Evolutionary conservation across 2,113 vertebrate species (phyloP), one percentile per base, ranked within the genome.

Genomic region (Excalfactoria chinensis): DNA sequence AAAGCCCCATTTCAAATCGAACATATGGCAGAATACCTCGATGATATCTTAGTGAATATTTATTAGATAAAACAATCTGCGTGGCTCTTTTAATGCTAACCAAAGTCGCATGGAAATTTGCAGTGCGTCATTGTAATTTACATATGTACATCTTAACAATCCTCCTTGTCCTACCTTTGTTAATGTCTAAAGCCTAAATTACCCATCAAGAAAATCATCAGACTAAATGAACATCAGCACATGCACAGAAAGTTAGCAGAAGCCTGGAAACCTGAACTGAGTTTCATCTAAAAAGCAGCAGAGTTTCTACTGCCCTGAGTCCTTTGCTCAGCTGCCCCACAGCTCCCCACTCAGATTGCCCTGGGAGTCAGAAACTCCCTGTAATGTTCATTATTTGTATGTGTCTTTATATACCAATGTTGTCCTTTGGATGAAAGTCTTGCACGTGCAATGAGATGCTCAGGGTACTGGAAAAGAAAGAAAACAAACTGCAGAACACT

Each of bases 1-100:
- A 69, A 84, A 86, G 25, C 30, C 16, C 62, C 37, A 8, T 91
- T 95, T 84, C 68, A 76, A 89, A 70, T 81, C 5, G 70, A 74
- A 51, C 32, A 30, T 44, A 41, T 13, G 0, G 0, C 55, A 62
- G 88, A 72, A 83, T 37, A 77, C 30, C 35, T 82, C 0, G 0
- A 32, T 18, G 23, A 16, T 37, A 60, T 8, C 62, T 30, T 73
- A 60, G 81, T 19, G 64, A 64, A 77, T n/a, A 35, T 48, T 68
- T 51, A 30, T 49, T 63, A 69, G 53, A 53, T n/a, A 86, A 94
- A 84, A 53, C 55, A 69, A 70, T 66, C 77, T 70, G 46, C 2
- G 0, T 22, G 55, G 51, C 49, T 91, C 84, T 85, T 73, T 2
- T 2, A 86, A 86, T 34, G 49, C 71, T 89, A 90, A 66, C 66